Evolutionary conservation across 2,888 invertebrate genomes (phyloP).

Genomic region (Mythimna lalbum): DNA sequence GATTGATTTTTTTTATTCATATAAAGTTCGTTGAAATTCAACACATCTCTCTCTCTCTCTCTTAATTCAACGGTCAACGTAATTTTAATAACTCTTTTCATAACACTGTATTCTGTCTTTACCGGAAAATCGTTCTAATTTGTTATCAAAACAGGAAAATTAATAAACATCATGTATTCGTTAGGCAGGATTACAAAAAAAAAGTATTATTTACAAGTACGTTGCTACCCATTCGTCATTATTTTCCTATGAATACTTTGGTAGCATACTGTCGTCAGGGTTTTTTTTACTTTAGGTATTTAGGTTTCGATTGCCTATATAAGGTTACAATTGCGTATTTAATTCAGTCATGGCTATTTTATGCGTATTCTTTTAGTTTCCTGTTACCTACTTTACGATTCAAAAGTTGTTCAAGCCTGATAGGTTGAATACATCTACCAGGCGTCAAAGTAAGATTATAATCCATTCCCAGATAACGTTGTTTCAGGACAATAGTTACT

Average conservation of each 20-base stretch:
- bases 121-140: conserved; percentile 40
- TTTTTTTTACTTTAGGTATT: neutral
- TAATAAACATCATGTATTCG: conserved; percentile 13
- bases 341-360: conserved; percentile 8
- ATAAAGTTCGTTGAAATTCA: conserved; percentile 27
- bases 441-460: conserved; percentile 10
- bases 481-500: conserved; percentile 17
- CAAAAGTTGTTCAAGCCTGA: conserved; percentile 1
- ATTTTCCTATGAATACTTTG: conserved; percentile 6
- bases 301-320: neutral
- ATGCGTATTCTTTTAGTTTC: conserved; percentile 3
- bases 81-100: conserved; percentile 31
- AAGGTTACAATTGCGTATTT: neutral
- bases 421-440: neutral
- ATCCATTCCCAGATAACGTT: conserved; percentile 18
- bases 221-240: conserved; percentile 4
- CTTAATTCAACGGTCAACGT: conserved; percentile 34
- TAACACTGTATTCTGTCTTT: conserved; percentile 44
- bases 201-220: conserved; percentile 12
- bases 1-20: conserved; percentile 38
- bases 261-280: neutral
- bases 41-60: conserved; percentile 19
- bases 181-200: conserved; percentile 21
- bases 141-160: conserved; percentile 54
- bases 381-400: conserved; percentile 10